Evolutionary conservation across 2,113 vertebrate species (phyloP).

Genomic region (Promerops cafer): DNA sequence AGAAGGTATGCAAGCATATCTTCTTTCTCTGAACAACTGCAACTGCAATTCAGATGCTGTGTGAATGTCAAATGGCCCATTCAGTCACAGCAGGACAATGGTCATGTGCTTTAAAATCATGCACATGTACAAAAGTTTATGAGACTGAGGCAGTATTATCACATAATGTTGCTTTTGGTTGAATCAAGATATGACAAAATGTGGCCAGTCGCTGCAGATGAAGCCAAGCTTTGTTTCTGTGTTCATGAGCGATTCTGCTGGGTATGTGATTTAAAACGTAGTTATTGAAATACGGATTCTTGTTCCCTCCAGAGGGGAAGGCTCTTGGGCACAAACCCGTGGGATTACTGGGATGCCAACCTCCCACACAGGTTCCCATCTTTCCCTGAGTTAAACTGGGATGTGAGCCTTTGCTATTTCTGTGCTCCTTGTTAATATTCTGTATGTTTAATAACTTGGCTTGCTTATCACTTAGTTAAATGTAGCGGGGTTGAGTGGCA

Average conservation of each 20-base stretch:
- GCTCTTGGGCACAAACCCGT: neutral
- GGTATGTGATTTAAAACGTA: neutral
- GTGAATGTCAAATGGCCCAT: neutral
- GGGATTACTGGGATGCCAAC: neutral
- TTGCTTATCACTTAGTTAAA: neutral
- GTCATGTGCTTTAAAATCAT: slow-evolving; percentile 13
- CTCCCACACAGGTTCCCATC: neutral
- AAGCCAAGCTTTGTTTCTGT: slow-evolving; percentile 32
- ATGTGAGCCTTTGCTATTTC: neutral
- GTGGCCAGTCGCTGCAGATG: neutral
- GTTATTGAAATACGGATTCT: neutral
- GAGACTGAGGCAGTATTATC: slow-evolving; percentile 25
- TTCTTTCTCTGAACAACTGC: neutral
- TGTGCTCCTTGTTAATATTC: neutral
- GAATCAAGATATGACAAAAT: neutral
- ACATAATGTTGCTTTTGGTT: slow-evolving; percentile 16
- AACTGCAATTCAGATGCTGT: neutral
- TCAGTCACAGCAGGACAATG: neutral
- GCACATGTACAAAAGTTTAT: neutral
- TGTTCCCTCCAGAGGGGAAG: neutral
- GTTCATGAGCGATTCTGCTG: neutral
- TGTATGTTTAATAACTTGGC: neutral
- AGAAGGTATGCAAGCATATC: neutral
- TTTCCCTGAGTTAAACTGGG: neutral
- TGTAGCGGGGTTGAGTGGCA: neutral